Percentiles rank a stretch among this genome's conserved stretches.
phyloP scores from a whole-genome alignment of 2,113 vertebrate genomes.

The Podarcis cretensis region DNA sequence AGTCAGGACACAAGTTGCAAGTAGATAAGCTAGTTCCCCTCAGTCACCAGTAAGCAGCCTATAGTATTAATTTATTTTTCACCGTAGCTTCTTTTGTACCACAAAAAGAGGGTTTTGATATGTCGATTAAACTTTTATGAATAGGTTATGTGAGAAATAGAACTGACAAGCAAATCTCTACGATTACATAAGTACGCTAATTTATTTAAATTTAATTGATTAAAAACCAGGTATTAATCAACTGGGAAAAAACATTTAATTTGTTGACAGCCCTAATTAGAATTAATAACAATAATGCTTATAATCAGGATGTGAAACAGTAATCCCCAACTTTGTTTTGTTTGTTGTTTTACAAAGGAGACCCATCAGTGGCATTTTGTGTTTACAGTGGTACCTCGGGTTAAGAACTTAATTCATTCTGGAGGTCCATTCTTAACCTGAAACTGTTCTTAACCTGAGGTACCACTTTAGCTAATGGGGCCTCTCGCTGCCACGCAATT shows the following conservation, averaged over 20 bases:
- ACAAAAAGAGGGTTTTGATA: not conserved
- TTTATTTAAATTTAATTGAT: slow-evolving; percentile 21
- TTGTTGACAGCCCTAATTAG: slow-evolving; percentile 23
- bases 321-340: not conserved
- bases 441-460: too few relatives aligned
- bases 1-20: not conserved
- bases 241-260: slow-evolving; percentile 4
- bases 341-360: not conserved
- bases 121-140: not conserved
- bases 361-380: not conserved
- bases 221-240: slow-evolving; percentile 12
- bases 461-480: too few relatives aligned
- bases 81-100: not conserved
- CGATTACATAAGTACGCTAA: not conserved
- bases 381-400: not conserved
- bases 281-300: not conserved
- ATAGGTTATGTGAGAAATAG: not conserved
- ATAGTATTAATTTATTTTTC: not conserved
- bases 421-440: too few relatives aligned
- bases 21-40: not conserved
- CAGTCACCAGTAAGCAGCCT: too few relatives aligned
- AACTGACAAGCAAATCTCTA: not conserved
- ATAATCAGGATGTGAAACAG: not conserved
- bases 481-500: too few relatives aligned
- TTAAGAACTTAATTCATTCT: too few relatives aligned